Evolutionary conservation across 35 echinoderm and acorn worm species (phyloP).

Genomic region (Acanthaster planci): DNA sequence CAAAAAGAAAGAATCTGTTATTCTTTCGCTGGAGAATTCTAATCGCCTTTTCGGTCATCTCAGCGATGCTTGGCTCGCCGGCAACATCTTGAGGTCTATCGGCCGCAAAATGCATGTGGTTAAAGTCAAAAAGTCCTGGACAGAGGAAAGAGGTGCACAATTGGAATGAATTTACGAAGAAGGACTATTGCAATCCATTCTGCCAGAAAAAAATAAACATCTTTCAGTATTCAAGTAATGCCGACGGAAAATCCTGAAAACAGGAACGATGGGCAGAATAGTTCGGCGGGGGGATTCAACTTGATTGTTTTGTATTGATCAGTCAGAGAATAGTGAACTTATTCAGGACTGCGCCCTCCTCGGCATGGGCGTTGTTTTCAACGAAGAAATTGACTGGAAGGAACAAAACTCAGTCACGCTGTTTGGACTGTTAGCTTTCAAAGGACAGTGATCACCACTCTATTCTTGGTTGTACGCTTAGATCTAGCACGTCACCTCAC

Average conservation of each 20-base stretch:
- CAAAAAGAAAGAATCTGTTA: constrained; percentile 61
- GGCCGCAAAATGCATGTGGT: constrained; percentile 60
- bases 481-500: too few relatives aligned
- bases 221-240: neutral
- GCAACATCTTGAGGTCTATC: constrained; percentile 23
- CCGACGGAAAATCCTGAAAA: neutral
- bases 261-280: neutral
- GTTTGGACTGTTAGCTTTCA: too few relatives aligned
- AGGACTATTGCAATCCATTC: neutral
- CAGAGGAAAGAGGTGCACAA: neutral
- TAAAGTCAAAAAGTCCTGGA: constrained; percentile 51
- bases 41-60: constrained; percentile 79
- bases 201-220: neutral
- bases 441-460: too few relatives aligned
- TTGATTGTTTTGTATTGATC: neutral
- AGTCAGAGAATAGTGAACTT: too few relatives aligned
- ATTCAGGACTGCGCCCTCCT: too few relatives aligned
- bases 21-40: constrained; percentile 41
- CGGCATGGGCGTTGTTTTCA: too few relatives aligned
- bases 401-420: too few relatives aligned
- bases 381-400: too few relatives aligned
- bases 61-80: constrained; percentile 55
- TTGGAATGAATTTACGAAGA: neutral
- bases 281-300: neutral
- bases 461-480: too few relatives aligned